Percentiles rank a stretch among this genome's conserved stretches.
These are phyloP conservation scores for Synodontis membranacea DNA, from an alignment of 2,113 vertebrate genomes.

Conservation along the genomic window DNA sequence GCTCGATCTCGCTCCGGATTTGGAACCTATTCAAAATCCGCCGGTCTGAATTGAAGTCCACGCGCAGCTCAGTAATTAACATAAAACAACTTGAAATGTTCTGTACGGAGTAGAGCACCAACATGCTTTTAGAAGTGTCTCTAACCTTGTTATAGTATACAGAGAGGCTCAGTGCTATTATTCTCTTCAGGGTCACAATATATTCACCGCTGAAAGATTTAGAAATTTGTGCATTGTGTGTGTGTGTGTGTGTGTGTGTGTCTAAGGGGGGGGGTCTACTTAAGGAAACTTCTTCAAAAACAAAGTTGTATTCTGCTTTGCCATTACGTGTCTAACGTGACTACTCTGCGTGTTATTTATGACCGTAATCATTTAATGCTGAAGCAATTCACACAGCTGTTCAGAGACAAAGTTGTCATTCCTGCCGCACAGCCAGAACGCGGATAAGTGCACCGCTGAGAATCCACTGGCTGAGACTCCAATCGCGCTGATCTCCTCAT, in stretches of 20 bases:
- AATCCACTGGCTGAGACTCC: background rate
- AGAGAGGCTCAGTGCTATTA: background rate
- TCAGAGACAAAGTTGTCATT: background rate
- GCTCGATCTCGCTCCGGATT: background rate
- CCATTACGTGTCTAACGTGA: background rate
- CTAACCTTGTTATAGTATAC: background rate
- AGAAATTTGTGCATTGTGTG: background rate
- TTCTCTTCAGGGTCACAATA: background rate
- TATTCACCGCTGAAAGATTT: background rate
- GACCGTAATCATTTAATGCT: background rate
- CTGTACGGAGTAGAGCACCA: background rate
- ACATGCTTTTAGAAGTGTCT: background rate
- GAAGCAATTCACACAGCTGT: background rate
- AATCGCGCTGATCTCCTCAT: background rate
- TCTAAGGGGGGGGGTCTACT: no score
- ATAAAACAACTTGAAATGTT: background rate
- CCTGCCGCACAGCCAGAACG: background rate
- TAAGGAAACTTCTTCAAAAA: background rate
- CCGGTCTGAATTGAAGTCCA: background rate
- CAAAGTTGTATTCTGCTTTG: background rate
- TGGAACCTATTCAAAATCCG: background rate
- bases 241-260: no score
- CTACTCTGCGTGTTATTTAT: background rate
- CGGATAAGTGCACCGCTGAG: background rate
- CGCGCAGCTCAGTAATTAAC: background rate